Conservation (phyloP, 2,797 vertebrate species). For the Chelon auratus region DNA sequence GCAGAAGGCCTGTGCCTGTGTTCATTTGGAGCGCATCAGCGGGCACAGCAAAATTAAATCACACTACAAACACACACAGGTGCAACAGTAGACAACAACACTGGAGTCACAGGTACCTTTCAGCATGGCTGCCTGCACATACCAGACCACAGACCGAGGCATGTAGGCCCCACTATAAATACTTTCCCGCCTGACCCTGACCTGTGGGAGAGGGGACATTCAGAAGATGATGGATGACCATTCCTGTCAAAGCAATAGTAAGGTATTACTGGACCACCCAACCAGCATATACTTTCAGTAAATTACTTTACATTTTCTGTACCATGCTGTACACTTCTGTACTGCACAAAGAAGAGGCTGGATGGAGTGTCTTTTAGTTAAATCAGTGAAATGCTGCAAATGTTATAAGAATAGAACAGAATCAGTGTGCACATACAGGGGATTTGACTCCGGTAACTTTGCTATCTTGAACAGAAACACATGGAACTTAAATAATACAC, state of each 20-base stretch:
- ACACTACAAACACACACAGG: conserved; percentile 34
- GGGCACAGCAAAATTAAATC: conserved; percentile 49
- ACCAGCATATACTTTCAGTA: background rate
- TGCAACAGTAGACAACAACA: conserved; percentile 40
- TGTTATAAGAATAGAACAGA: background rate
- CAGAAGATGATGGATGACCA: conserved; percentile 61
- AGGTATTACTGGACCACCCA: conserved; percentile 67
- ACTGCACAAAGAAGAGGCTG: background rate
- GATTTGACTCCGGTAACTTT: background rate
- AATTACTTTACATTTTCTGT: conserved; percentile 24
- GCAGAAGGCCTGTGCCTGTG: conserved; percentile 52
- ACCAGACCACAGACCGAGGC: conserved; percentile 44
- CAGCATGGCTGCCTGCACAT: conserved; percentile 44
- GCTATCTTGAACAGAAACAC: too few relatives aligned
- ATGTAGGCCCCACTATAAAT: conserved; percentile 73
- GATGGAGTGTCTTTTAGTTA: conserved; percentile 9
- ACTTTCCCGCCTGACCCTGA: conserved; percentile 52
- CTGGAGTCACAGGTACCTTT: conserved; percentile 52
- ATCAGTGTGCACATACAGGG: conserved; percentile 15
- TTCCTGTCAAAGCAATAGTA: conserved; percentile 44
- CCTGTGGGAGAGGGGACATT: conserved; percentile 44
- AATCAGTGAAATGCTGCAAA: conserved; percentile 38
- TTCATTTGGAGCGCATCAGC: conserved; percentile 46
- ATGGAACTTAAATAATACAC: too few relatives aligned
- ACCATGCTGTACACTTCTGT: background rate